Evolutionary conservation across 2,113 vertebrate species (phyloP), one percentile per base, ranked within the genome.

Genomic region (Leucoraja erinaceus): DNA sequence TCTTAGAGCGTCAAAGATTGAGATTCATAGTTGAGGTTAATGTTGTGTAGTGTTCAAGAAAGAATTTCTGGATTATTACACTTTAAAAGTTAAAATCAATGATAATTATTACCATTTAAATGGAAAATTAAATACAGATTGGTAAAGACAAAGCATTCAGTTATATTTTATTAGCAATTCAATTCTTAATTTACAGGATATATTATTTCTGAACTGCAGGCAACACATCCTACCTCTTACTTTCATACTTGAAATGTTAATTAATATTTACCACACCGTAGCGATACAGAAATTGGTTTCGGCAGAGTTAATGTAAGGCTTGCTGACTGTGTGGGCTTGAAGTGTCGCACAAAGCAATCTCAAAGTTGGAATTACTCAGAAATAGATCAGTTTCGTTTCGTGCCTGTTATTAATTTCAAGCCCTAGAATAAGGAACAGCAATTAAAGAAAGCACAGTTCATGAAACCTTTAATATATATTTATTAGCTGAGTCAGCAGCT

Each of bases 241-340:
- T n/a, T 63, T 88, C n/a, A 88, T 88, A 63, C 18, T 31, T 88
- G 83, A 66, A 88, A 88, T 88, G 56, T 88, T 88, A 88, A 88
- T 88, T 88, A 88, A 88, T 88, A 88, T 88, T 88, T 88, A 88
- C 83, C 9, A 88, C 59, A 63, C 59, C 63, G 59, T 66, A 16
- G 59, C 14, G 14, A 61, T 63, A 63, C 9, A 31, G n/a, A 88
- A 88, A 88, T 88, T 88, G 83, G 59, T 88, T 88, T 88, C 14
- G 28, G 83, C 83, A 88, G 83, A 63, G 59, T n/a, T 88, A 88
- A 66, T 66, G 83, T 63, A 59, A 63, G 83, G n/a, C 59, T 88
- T 88, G 59, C 83, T 88, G 83, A 88, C 61, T 33, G 59, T 66
- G 83, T 88, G 83, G 83, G 59, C n/a, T 88, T 86, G 56, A 86